Percentiles rank a stretch among this genome's conserved stretches.
Evolutionary conservation across 2,113 vertebrate species (phyloP).

Genomic region (Serinus canaria): DNA sequence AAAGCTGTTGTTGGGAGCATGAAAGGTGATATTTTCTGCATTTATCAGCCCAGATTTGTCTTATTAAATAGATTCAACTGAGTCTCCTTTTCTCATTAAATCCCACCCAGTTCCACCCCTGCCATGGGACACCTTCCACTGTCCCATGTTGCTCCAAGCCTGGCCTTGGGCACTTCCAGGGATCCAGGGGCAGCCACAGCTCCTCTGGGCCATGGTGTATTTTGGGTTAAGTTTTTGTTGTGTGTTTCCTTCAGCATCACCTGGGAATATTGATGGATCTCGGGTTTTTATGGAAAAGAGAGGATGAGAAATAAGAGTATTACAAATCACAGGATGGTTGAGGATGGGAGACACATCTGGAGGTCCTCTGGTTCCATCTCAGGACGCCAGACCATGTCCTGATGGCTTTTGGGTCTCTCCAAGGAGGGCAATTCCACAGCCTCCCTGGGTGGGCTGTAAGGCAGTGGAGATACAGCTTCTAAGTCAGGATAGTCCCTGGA

Average conservation of each 20-base stretch:
- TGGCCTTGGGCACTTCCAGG: background rate
- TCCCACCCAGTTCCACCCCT: background rate
- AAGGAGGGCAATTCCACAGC: background rate
- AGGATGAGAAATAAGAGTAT: background rate
- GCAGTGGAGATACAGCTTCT: background rate
- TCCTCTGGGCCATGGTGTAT: background rate
- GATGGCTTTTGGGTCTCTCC: background rate
- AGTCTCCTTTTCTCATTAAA: background rate
- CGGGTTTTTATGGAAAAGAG: background rate
- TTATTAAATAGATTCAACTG: background rate
- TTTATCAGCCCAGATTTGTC: background rate
- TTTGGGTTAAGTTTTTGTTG: rapidly evolving
- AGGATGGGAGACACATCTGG: background rate
- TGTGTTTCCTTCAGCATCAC: background rate
- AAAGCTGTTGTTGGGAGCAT: background rate
- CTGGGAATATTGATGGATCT: background rate
- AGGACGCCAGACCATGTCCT: too few species aligned
- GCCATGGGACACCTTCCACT: background rate
- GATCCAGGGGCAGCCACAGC: background rate
- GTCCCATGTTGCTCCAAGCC: background rate
- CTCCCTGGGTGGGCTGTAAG: background rate
- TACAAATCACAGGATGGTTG: background rate
- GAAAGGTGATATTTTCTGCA: background rate
- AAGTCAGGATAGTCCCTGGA: background rate
- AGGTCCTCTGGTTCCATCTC: background rate